Conservation (phyloP, 2,113 vertebrate genomes). For the Pluvialis apricaria region DNA sequence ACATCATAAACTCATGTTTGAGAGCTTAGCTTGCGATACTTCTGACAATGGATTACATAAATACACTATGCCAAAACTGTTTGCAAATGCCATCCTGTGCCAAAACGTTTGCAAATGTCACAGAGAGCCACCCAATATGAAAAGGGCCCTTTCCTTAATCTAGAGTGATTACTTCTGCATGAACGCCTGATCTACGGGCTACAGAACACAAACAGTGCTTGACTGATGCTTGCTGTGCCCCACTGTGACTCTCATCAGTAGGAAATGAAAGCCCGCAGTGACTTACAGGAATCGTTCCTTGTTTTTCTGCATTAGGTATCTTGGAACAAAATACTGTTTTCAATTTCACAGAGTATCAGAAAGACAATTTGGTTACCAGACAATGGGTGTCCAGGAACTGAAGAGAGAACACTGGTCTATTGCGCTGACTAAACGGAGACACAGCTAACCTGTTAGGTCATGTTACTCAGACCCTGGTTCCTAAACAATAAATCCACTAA, state of each 20-base stretch:
- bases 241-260: neutral
- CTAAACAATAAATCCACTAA: neutral
- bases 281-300: accelerated
- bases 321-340: neutral
- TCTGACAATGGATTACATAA: neutral
- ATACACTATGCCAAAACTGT: neutral
- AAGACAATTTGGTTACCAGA: neutral
- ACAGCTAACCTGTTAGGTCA: neutral
- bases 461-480: neutral
- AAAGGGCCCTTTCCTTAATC: neutral
- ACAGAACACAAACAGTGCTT: neutral
- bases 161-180: neutral
- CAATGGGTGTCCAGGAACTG: neutral
- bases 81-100: neutral
- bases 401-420: neutral
- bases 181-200: neutral
- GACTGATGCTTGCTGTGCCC: neutral
- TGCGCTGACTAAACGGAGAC: neutral
- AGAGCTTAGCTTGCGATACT: neutral
- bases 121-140: neutral
- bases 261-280: neutral
- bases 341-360: neutral
- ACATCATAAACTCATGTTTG: neutral
- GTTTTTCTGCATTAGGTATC: neutral
- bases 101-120: neutral